Conservation (phyloP, 2,888 invertebrate genomes). For the Nephrotoma flavescens region DNA sequence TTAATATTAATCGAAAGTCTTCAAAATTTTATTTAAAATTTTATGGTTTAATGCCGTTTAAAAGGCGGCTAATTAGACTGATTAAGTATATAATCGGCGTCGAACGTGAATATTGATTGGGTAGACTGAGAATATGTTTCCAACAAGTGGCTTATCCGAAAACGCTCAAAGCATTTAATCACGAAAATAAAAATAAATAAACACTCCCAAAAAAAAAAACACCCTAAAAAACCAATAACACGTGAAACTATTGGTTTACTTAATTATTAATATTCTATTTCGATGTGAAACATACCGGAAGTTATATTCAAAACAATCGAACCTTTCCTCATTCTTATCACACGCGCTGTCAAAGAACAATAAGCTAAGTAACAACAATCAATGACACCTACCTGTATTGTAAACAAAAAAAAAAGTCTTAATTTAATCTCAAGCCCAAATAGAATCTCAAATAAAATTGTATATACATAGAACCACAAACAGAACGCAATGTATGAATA, state of each 20-base stretch:
- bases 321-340: not conserved
- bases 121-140: not conserved
- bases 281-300: not conserved
- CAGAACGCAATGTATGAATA: not conserved
- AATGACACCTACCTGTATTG: not conserved
- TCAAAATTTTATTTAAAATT: not conserved
- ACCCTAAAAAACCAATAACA: not conserved
- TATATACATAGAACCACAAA: not conserved
- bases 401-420: not conserved
- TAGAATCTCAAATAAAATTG: not conserved
- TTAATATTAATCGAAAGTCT: not conserved
- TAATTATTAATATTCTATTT: not conserved
- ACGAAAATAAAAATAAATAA: not conserved
- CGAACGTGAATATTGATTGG: not conserved
- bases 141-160: no score
- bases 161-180: not conserved
- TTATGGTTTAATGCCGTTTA: not conserved
- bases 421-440: not conserved
- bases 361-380: not conserved
- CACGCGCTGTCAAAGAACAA: not conserved
- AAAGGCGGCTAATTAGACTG: not conserved
- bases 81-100: not conserved
- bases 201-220: not conserved
- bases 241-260: not conserved
- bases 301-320: not conserved